Evolutionary conservation across 2,797 vertebrate genomes (phyloP).

Genomic region (Acanthis flammea): DNA sequence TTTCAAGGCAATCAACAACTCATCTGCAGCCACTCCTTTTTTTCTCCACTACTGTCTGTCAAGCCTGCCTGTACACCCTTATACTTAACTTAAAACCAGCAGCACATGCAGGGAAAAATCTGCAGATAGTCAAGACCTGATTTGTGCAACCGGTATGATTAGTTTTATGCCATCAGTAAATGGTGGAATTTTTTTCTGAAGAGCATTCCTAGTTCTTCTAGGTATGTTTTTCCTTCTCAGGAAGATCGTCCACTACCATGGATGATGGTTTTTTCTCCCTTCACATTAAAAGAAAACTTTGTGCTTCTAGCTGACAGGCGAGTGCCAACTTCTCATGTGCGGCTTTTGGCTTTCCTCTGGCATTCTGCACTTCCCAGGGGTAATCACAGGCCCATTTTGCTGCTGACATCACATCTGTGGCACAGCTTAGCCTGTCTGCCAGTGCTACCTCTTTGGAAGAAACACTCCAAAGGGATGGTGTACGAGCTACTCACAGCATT

Average conservation of each 20-base stretch:
- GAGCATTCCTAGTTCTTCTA: background rate
- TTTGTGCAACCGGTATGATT: constrained; percentile 1
- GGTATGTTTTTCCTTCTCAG: background rate
- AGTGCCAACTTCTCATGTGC: background rate
- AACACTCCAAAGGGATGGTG: background rate
- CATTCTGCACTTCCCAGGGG: background rate
- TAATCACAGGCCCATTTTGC: background rate
- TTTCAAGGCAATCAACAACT: constrained; percentile 54
- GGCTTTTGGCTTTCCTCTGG: background rate
- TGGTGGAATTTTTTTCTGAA: background rate
- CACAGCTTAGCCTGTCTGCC: background rate
- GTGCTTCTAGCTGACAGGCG: background rate
- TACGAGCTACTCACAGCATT: rapidly evolving
- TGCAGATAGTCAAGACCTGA: background rate
- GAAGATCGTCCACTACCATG: background rate
- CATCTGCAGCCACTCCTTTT: constrained; percentile 10
- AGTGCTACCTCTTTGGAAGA: background rate
- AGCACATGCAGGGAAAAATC: background rate
- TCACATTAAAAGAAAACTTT: background rate
- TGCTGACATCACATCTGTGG: background rate
- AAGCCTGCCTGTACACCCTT: constrained; percentile 9
- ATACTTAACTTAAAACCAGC: constrained; percentile 25
- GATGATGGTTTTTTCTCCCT: background rate
- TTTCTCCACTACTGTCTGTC: constrained; percentile 7
- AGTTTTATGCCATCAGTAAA: background rate